These are phyloP conservation scores for Mythimna impura DNA, from an alignment of 2,888 invertebrate genomes.

Conservation along the genomic window DNA sequence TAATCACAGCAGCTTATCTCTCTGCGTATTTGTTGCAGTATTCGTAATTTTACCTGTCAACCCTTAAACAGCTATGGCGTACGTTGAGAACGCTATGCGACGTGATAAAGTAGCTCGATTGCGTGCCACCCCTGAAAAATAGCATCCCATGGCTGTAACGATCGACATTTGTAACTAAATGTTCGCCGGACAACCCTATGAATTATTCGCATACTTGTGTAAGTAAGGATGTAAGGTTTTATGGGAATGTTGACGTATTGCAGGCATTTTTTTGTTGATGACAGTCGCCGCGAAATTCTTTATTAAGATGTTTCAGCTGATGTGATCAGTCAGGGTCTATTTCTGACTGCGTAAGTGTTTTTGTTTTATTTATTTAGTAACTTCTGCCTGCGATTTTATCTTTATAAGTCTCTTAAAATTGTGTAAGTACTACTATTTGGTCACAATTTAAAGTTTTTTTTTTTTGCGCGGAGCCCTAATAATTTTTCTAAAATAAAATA, in stretches of 20 bases:
- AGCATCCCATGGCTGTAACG: slow-evolving; percentile 63
- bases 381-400: too few relatives aligned
- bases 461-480: too few relatives aligned
- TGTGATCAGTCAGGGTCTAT: too few relatives aligned
- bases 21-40: slow-evolving; percentile 67
- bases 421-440: too few relatives aligned
- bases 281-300: too few relatives aligned
- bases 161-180: slow-evolving; percentile 69
- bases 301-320: too few relatives aligned
- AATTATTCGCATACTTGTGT: slow-evolving; percentile 53
- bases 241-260: slow-evolving; percentile 38
- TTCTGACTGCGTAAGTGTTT: too few relatives aligned
- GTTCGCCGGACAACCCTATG: slow-evolving; percentile 62
- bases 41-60: slow-evolving; percentile 73
- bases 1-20: slow-evolving; percentile 71
- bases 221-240: slow-evolving; percentile 41
- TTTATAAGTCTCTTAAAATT: too few relatives aligned
- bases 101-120: slow-evolving; percentile 71
- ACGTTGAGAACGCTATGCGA: slow-evolving; percentile 68
- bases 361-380: too few relatives aligned
- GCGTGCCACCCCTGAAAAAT: slow-evolving; percentile 66
- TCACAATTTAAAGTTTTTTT: too few relatives aligned
- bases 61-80: slow-evolving; percentile 65
- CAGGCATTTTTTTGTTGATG: background rate
- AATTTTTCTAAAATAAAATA: too few relatives aligned